Conservation (phyloP, 2,113 vertebrate species). For the Hippocampus guttulatus region DNA sequence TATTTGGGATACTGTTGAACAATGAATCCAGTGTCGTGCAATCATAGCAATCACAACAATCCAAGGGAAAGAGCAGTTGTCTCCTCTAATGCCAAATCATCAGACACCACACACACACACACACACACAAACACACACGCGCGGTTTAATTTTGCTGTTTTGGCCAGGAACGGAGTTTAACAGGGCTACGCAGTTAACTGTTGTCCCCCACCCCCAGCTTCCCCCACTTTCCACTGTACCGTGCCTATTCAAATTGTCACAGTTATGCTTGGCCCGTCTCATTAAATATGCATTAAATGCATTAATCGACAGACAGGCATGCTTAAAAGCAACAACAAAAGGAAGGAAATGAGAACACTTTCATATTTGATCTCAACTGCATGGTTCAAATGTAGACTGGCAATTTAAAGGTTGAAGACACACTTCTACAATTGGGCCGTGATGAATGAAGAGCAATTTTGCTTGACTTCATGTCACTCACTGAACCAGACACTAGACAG, state of each 20-base stretch:
- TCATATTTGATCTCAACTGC: background rate
- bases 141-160: background rate
- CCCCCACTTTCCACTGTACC: background rate
- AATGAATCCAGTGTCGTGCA: too few relatives aligned
- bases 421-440: background rate
- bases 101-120: too few relatives aligned
- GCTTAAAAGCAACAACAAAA: background rate
- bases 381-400: background rate
- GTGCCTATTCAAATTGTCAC: background rate
- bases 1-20: background rate
- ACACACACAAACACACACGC: too few relatives aligned
- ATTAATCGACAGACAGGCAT: background rate
- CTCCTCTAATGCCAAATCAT: too few relatives aligned
- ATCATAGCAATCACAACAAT: too few relatives aligned
- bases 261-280: background rate
- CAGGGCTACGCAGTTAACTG: background rate
- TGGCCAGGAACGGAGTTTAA: background rate
- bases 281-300: background rate
- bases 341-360: background rate
- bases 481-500: background rate
- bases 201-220: background rate
- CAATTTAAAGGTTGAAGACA: constrained; percentile 1
- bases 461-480: background rate
- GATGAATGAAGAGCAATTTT: background rate
- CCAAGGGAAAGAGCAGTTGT: too few relatives aligned